phyloP scores from a whole-genome alignment of 1,140 invertebrate species.

The Aphelinus certus region DNA sequence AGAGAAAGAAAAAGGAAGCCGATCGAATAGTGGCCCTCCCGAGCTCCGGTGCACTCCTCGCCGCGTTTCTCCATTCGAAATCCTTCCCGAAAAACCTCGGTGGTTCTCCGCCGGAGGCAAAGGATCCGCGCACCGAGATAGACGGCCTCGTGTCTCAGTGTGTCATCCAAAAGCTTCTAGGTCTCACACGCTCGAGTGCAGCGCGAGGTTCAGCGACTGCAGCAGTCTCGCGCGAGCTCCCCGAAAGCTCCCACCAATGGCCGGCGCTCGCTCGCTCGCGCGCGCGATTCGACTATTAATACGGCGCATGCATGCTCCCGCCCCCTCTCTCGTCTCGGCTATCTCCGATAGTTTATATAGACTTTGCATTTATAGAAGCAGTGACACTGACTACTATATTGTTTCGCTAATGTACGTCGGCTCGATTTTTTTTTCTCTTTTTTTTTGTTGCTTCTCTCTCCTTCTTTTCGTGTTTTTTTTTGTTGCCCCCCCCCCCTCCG shows the following conservation, averaged over 20 bases:
- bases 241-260: slow-evolving; percentile 37
- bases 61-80: not conserved
- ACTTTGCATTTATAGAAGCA: slow-evolving; percentile 41
- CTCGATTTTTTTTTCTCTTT: not conserved
- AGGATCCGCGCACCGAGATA: not conserved
- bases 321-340: not conserved
- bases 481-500: not conserved
- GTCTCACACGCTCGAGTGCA: slow-evolving; percentile 10
- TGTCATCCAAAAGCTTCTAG: slow-evolving; percentile 35
- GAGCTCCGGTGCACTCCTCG: slow-evolving; percentile 3
- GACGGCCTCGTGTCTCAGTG: not conserved
- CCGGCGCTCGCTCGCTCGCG: no score
- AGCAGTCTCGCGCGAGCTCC: slow-evolving; percentile 9
- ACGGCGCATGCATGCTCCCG: slow-evolving; percentile 4
- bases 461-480: no score
- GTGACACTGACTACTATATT: slow-evolving; percentile 40
- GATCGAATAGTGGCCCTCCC: not conserved
- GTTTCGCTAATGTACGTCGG: slow-evolving; percentile 21
- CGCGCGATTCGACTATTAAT: slow-evolving; percentile 28
- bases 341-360: slow-evolving; percentile 33
- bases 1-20: not conserved
- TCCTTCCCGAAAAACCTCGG: no score
- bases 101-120: no score
- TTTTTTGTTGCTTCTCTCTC: no score
- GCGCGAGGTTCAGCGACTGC: slow-evolving; percentile 3